Conservation (phyloP, 1,140 invertebrate genomes). For the Zaprionus ornatus region DNA sequence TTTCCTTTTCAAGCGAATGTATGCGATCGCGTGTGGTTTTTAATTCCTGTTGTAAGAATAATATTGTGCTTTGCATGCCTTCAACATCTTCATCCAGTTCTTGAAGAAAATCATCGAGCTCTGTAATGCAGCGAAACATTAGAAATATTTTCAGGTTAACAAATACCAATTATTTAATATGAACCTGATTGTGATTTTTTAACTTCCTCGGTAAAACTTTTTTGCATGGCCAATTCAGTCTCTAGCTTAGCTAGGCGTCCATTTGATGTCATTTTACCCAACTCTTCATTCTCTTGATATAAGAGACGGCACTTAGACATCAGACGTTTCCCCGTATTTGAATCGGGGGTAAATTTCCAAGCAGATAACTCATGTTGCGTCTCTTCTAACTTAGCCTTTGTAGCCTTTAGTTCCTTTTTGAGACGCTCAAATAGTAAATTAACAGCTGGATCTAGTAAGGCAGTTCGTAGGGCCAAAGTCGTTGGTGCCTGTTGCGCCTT, state of each 20-base stretch:
- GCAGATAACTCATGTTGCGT: constrained; percentile 98
- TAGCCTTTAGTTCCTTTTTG: constrained; percentile 94
- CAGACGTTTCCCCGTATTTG: constrained; percentile 97
- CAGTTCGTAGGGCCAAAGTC: constrained; percentile 90
- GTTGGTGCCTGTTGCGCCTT: constrained; percentile 92
- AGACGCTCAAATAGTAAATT: constrained; percentile 97
- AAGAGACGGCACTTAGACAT: constrained; percentile 98
- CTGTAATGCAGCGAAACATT: constrained; percentile 84
- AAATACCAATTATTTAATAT: not conserved
- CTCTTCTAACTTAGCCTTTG: constrained; percentile 96
- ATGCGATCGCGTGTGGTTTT: constrained; percentile 89
- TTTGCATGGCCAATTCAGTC: constrained; percentile 97
- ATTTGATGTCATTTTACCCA: constrained; percentile 97
- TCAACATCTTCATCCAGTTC: constrained; percentile 99
- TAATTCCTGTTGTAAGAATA: constrained; percentile 96
- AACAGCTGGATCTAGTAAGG: constrained; percentile 96
- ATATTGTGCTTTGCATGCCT: constrained; percentile 98
- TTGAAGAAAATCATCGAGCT: constrained; percentile 97
- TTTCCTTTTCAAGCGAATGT: constrained; percentile 75
- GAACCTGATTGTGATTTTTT: constrained; percentile 97
- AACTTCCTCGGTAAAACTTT: constrained; percentile 97
- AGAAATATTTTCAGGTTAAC: not conserved
- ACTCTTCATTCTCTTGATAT: constrained; percentile 99
- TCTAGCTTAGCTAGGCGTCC: constrained; percentile 97
- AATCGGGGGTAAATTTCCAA: constrained; percentile 99